Evolutionary conservation across 2,113 vertebrate genomes (phyloP).

Genomic region (Apeltes quadracus): DNA sequence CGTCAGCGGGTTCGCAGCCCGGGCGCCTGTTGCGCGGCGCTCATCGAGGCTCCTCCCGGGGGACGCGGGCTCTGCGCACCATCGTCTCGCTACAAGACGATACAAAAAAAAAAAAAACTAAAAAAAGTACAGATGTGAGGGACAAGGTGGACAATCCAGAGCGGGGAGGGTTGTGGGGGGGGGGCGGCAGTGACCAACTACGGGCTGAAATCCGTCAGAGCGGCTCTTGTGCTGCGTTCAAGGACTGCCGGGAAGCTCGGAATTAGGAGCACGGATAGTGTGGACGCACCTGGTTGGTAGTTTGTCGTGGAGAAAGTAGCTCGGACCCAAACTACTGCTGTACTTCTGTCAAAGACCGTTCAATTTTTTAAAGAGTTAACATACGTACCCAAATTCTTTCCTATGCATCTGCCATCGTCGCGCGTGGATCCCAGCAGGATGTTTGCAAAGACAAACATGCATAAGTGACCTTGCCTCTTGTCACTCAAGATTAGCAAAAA

Average conservation of each 20-base stretch:
- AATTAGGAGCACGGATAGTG: background rate
- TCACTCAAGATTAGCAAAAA: too few relatives aligned
- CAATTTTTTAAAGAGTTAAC: too few relatives aligned
- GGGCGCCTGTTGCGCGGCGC: slow-evolving; percentile 58
- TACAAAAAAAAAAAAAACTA: background rate
- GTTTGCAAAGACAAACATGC: too few relatives aligned
- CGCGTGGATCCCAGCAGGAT: too few relatives aligned
- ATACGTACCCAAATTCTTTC: too few relatives aligned
- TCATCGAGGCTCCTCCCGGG: background rate
- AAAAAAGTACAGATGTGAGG: background rate
- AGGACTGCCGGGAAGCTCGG: background rate
- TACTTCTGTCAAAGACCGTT: too few relatives aligned
- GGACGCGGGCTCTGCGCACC: background rate
- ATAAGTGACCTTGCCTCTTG: too few relatives aligned
- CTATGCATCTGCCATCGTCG: too few relatives aligned
- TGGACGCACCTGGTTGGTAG: background rate
- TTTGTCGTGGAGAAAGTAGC: background rate
- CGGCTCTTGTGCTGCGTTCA: slow-evolving; percentile 64
- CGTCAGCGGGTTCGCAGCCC: slow-evolving; percentile 46
- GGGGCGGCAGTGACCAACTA: slow-evolving; percentile 34
- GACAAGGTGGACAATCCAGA: background rate
- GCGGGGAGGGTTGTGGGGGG: background rate
- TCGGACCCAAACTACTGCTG: too few relatives aligned
- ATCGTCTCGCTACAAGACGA: background rate
- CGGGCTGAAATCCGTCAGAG: slow-evolving; percentile 42